Conservation (phyloP, 2,113 vertebrate species). For the Serilophus lunatus region DNA sequence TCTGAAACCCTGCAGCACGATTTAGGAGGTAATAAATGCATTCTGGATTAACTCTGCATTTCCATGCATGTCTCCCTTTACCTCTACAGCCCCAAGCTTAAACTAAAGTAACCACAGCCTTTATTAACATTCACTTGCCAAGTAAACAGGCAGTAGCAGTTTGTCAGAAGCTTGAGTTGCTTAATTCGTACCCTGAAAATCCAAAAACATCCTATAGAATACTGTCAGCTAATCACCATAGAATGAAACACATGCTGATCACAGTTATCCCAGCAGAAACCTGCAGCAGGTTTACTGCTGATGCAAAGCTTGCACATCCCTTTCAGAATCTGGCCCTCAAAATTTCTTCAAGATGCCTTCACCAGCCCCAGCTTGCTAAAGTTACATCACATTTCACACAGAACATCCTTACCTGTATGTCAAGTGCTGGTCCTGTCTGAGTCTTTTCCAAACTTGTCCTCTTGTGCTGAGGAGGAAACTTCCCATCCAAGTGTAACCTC, state of each 20-base stretch:
- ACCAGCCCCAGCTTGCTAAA: neutral
- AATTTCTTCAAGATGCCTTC: neutral
- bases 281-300: neutral
- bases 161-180: neutral
- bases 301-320: neutral
- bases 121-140: neutral
- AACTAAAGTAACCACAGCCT: neutral
- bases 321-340: neutral
- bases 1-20: neutral
- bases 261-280: neutral
- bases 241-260: rapidly evolving
- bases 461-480: neutral
- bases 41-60: neutral
- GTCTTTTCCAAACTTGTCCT: neutral
- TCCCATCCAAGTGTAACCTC: neutral
- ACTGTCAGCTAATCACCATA: neutral
- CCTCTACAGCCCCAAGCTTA: neutral
- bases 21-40: neutral
- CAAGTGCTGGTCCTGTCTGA: neutral
- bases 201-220: neutral
- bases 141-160: neutral
- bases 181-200: neutral
- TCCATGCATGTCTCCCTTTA: rapidly evolving
- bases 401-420: constrained; percentile 1
- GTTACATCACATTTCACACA: neutral